These are phyloP conservation scores for Drosophila aldrichi DNA, from an alignment of 2,888 invertebrate species.

Conservation along the genomic window DNA sequence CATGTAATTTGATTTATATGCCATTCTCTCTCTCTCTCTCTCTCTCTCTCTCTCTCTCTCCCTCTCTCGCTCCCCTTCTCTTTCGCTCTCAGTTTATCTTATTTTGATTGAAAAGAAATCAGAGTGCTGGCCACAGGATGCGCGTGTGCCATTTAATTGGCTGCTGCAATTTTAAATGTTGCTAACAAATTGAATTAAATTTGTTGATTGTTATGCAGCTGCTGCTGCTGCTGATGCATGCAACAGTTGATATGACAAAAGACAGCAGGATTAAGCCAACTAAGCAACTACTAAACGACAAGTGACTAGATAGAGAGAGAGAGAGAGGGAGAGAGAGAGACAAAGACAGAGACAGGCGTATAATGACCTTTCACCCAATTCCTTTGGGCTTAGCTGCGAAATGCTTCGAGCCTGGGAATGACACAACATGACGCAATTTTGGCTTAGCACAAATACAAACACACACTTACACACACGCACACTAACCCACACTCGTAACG, in stretches of 20 bases:
- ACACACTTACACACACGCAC: conserved; percentile 15
- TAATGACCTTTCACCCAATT: conserved; percentile 56
- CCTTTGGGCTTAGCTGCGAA: conserved; percentile 17
- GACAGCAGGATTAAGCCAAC: conserved; percentile 23
- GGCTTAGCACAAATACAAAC: conserved; percentile 23
- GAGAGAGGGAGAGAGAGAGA: not conserved
- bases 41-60: not conserved
- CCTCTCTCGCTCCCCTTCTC: not conserved
- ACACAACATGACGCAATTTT: conserved; percentile 60
- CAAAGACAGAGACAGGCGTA: not conserved
- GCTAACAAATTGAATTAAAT: conserved; percentile 68
- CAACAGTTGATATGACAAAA: conserved; percentile 59
- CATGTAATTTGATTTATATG: conserved; percentile 75
- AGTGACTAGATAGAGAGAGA: not conserved
- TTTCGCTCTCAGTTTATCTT: not conserved
- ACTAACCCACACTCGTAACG: conserved; percentile 18
- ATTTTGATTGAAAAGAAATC: conserved; percentile 28
- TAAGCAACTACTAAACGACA: conserved; percentile 40
- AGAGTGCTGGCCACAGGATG: conserved; percentile 47
- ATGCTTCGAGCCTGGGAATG: conserved; percentile 21
- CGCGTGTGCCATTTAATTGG: conserved; percentile 65
- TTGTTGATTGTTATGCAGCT: conserved; percentile 38
- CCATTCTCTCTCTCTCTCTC: not conserved
- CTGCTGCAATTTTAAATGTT: conserved; percentile 51
- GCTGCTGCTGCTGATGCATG: conserved; percentile 31